Conservation (phyloP, 2,888 invertebrate genomes). For the Dasypogon diadema region DNA sequence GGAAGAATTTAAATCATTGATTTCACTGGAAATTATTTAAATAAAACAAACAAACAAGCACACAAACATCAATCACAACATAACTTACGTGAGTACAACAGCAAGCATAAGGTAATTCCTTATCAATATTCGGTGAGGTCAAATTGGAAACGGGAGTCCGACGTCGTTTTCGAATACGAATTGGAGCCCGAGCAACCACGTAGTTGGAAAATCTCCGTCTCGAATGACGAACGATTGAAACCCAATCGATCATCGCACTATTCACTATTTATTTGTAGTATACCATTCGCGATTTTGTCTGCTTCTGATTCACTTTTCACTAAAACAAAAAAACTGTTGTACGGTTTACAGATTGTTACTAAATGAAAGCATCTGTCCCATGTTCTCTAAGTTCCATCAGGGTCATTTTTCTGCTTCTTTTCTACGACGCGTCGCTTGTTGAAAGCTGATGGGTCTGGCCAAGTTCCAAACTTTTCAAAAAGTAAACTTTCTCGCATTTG, state of each 20-base stretch:
- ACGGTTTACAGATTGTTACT: neutral
- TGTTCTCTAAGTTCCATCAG: too few relatives aligned
- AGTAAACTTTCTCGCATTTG: neutral
- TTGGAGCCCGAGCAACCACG: slow-evolving; percentile 74
- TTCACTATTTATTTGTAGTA: neutral
- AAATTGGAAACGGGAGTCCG: slow-evolving; percentile 64
- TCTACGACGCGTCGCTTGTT: neutral
- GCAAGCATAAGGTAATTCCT: slow-evolving; percentile 61
- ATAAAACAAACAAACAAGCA: too few relatives aligned
- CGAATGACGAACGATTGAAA: slow-evolving; percentile 80
- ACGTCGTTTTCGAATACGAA: slow-evolving; percentile 74
- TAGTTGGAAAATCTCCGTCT: slow-evolving; percentile 79
- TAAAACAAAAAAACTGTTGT: neutral
- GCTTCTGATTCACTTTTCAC: neutral
- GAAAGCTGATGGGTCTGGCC: neutral
- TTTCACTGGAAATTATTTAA: too few relatives aligned
- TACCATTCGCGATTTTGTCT: neutral
- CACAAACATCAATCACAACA: neutral
- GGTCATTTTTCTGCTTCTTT: neutral
- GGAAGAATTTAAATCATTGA: too few relatives aligned
- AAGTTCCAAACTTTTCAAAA: neutral
- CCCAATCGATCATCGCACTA: slow-evolving; percentile 79
- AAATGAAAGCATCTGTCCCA: too few relatives aligned
- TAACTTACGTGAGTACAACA: slow-evolving; percentile 67
- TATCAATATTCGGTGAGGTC: slow-evolving; percentile 57